Evolutionary conservation across 2,888 invertebrate species (phyloP).

Genomic region (Blera fallax): DNA sequence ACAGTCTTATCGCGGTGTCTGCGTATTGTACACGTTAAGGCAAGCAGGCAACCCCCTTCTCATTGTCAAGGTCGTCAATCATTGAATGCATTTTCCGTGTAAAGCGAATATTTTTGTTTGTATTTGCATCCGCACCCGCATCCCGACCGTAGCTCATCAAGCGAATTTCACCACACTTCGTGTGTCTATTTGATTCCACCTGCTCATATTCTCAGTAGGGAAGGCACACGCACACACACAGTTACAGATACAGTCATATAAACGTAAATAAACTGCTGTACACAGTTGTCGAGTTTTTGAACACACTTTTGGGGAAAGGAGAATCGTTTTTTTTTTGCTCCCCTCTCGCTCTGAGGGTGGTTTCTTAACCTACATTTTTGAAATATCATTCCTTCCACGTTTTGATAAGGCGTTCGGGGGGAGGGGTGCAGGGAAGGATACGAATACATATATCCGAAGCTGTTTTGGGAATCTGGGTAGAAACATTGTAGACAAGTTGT

Average conservation of each 20-base stretch:
- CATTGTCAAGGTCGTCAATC: slow-evolving; percentile 27
- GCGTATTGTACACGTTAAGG: neutral
- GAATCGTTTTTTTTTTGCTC: neutral
- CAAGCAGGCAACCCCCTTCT: neutral
- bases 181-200: neutral
- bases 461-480: neutral
- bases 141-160: neutral
- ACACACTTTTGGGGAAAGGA: neutral
- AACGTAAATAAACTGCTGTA: neutral
- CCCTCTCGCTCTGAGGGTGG: neutral
- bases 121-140: neutral
- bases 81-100: slow-evolving; percentile 15
- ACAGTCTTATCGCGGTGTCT: neutral
- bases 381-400: neutral
- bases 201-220: neutral
- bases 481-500: neutral
- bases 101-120: slow-evolving; percentile 3
- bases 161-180: neutral
- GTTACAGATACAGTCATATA: neutral
- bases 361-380: slow-evolving; percentile 19
- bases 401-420: neutral
- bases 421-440: neutral
- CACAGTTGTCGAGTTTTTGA: neutral
- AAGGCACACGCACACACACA: neutral
- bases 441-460: neutral